These are phyloP conservation scores for Acleris cristana DNA, from an alignment of 2,888 invertebrate genomes.

Conservation along the genomic window DNA sequence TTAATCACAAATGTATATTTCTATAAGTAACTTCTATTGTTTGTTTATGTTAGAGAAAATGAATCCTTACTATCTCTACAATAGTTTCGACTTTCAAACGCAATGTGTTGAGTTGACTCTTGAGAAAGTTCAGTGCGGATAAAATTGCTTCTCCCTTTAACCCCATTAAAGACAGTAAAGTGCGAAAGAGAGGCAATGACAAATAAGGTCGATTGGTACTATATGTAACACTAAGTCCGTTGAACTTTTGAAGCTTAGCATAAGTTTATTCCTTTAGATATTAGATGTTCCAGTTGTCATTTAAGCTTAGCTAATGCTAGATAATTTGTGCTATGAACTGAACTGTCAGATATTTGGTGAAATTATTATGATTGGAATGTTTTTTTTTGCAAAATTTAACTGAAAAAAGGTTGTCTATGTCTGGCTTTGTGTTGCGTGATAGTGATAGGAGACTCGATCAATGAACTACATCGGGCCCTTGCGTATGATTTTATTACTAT, in stretches of 20 bases:
- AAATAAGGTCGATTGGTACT: slow-evolving; percentile 7
- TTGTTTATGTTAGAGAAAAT: neutral
- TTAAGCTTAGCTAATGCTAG: neutral
- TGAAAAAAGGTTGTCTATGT: neutral
- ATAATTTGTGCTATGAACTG: slow-evolving; percentile 10
- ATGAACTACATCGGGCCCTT: too few species aligned
- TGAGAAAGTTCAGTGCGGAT: neutral
- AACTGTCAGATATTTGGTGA: neutral
- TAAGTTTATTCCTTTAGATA: slow-evolving; percentile 39
- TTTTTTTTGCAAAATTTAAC: neutral
- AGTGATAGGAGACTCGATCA: neutral
- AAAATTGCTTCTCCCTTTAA: slow-evolving; percentile 1
- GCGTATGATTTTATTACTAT: too few species aligned
- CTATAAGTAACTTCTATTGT: neutral
- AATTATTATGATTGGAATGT: neutral
- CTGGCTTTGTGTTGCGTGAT: neutral
- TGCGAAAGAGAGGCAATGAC: neutral
- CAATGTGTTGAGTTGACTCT: neutral
- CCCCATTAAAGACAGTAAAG: neutral
- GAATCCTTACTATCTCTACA: neutral
- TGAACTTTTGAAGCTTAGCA: slow-evolving; percentile 65
- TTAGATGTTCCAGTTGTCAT: slow-evolving; percentile 7
- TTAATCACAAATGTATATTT: slow-evolving; percentile 12
- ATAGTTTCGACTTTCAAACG: neutral
- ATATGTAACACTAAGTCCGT: slow-evolving; percentile 63